Base-by-base conservation (phyloP, 2,113 vertebrate species). In the Regulus satrapa region DNA sequence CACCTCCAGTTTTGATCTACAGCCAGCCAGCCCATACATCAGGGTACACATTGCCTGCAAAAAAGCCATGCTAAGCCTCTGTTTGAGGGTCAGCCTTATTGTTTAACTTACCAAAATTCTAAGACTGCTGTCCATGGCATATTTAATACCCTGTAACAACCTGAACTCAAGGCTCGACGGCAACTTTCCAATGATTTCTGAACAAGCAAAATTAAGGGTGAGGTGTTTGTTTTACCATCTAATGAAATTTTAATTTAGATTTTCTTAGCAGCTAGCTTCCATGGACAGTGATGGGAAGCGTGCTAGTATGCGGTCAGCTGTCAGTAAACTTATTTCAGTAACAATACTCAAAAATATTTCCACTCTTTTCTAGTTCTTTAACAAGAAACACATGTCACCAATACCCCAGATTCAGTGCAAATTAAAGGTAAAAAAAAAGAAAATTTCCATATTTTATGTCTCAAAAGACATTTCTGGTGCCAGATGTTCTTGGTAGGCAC, bases 1-100 rank as follows among this genome's bases (percentile, higher is more conserved):
- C 92, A 41, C 54, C 11, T 92, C n/a, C 46, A 49, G 49, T 94
- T 95, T 88, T 93, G 80, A 95, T 88, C 63, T 87, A 51, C 80
- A 92, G 45, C 41, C 71, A 94, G 56, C 36, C 58, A 91, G 43
- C 58, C 54, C 51, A 29, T 92, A 48, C 12, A 67, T 88, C 68
- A 92, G 59, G 91, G 55, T 82, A 75, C 17, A 36, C 40, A 80
- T 4, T 86, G 19, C 56, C 68, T 81, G 32, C 49, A 85, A 92
- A 91, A 66, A 68, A 92, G 69, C 8, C 9, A 29, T 34, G 43
- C 64, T 78, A 72, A 84, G 25, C 62, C 38, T 61, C 45, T 81
- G 12, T 93, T 83, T 87, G 58, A 88, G 71, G 32, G 49, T 41
- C 58, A 93, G 21, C 14, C 48, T 56, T 52, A 43, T 3, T 72